These are phyloP conservation scores for Andrena trimmerana DNA, from an alignment of 2,888 invertebrate species.

Conservation along the genomic window DNA sequence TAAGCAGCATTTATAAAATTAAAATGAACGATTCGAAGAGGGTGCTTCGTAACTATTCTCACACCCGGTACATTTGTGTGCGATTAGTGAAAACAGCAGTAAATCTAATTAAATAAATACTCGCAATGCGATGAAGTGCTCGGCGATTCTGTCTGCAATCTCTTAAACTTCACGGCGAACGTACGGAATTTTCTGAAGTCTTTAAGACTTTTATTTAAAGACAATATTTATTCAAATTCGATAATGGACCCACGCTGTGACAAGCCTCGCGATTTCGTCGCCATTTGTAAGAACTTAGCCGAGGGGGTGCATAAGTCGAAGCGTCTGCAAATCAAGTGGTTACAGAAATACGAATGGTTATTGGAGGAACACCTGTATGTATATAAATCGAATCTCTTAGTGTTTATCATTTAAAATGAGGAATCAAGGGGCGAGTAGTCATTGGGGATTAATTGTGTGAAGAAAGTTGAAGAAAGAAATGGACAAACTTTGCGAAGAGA, in stretches of 20 bases:
- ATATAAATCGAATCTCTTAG: not conserved
- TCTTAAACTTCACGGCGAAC: constrained; percentile 13
- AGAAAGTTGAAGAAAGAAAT: constrained; percentile 70
- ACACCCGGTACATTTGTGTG: not conserved
- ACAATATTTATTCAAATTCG: not conserved
- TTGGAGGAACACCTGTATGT: constrained; percentile 77
- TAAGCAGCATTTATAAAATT: not conserved
- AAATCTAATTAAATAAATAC: not conserved
- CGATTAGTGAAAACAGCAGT: not conserved
- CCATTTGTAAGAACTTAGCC: constrained; percentile 63
- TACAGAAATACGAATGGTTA: constrained; percentile 75
- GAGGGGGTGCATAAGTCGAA: constrained; percentile 70
- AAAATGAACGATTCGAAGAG: not conserved
- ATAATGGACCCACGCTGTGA: constrained; percentile 68
- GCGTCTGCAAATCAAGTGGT: constrained; percentile 70
- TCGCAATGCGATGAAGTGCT: not conserved
- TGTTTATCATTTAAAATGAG: not conserved
- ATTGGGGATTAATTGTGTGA: constrained; percentile 5
- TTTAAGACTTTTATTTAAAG: not conserved
- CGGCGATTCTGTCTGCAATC: not conserved
- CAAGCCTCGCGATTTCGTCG: constrained; percentile 73
- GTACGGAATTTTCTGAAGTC: not conserved
- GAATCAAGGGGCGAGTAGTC: not conserved
- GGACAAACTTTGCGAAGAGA: constrained; percentile 68
- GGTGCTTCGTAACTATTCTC: not conserved